Base-by-base conservation (phyloP, 2,797 vertebrate genomes). In the Pseudopleuronectes americanus region DNA sequence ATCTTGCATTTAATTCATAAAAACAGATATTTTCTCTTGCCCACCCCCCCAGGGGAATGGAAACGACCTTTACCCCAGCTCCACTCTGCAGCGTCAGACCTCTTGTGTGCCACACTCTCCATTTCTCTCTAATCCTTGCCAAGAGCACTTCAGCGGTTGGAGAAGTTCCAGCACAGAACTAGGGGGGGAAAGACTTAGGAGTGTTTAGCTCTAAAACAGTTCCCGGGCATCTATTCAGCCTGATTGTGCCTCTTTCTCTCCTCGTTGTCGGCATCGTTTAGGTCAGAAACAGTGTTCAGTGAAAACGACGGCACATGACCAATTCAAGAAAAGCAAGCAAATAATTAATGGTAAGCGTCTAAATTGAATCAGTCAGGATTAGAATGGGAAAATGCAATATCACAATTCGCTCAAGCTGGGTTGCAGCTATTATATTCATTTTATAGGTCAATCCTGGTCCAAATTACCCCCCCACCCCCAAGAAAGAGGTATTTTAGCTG, bases 101-200 rank as follows among this genome's bases (percentile, higher is more conserved):
- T 66, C 66, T 36, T 76, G 74, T 64, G 67, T 9, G 60, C 41
- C 68, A 60, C 70, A 56, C 57, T 81, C 41, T 61, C 53, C 33
- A 13, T 71, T 28, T 75, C 62, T n/a, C 49, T 63, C 74, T 64
- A 61, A 61, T 77, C 36, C 51, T 4, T 55, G 60, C 77, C 77
- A 64, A 55, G 79, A 71, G 33, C 38, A 59, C 71, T 67, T 77
- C 26, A 69, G 68, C 19, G 43, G 12, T 54, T 80, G 80, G 86
- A 64, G 38, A 12, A 3, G 57, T 33, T 82, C 73, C 85, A 84
- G 38, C 66, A 47, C 57, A 49, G 56, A 71, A 72, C 57, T 19
- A 31, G 22, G 24, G 22, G 24, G 58, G 66, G 59, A 54, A 69
- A 47, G 48, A 33, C 65, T 67, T 51, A 78, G 52, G 43, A 77